Base-by-base conservation (phyloP, 2,888 invertebrate species). In the Orthosia cruda region DNA sequence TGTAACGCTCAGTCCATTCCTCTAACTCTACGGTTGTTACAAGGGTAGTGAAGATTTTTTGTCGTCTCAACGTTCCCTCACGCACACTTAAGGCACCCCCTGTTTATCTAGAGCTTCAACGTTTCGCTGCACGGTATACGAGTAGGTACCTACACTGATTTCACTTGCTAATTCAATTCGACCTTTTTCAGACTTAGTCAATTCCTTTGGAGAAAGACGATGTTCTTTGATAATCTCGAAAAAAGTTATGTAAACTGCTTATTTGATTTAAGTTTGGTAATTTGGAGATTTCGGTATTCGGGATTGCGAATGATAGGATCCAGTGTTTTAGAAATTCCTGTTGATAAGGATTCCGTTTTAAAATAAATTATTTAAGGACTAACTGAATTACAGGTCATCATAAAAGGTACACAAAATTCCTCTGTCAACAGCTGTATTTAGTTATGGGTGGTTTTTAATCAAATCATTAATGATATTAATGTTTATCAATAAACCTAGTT, bases 31-130 rank as follows among this genome's bases (percentile, higher is more conserved):
- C 45, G 86, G 69, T 58, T 73, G 74, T 59, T 77, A 68, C 70
- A 62, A 80, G 85, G 88, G 88, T 74, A 83, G 78, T 77, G 76
- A 75, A 81, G 78, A 83, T 87, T 89, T 89, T 90, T 90, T 87
- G 86, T 87, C 84, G 77, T 81, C 73, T 80, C 81, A 50, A 68
- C 89, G 85, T 83, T 83, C 83, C 84, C 85, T 82, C 83, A 68
- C 85, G 80, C 75, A 80, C 76, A 78, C 79, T 69, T 59, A 71
- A 71, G 47, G 59, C 78, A 70, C 74, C 86, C 84, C 72, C 66
- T 76, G 62, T 87, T 87, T 87, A 83, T 84, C 77, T 77, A 72
- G 78, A 80, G 74, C 80, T 76, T 66, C 78, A 70, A 77, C 74
- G 64, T 83, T 74, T 65, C 65, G 68, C 54, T 74, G 87, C 75